Percentiles rank a stretch among this genome's conserved stretches.
phyloP scores from a whole-genome alignment of 2,888 invertebrate species.

The Hirtodrosophila trivittata region DNA sequence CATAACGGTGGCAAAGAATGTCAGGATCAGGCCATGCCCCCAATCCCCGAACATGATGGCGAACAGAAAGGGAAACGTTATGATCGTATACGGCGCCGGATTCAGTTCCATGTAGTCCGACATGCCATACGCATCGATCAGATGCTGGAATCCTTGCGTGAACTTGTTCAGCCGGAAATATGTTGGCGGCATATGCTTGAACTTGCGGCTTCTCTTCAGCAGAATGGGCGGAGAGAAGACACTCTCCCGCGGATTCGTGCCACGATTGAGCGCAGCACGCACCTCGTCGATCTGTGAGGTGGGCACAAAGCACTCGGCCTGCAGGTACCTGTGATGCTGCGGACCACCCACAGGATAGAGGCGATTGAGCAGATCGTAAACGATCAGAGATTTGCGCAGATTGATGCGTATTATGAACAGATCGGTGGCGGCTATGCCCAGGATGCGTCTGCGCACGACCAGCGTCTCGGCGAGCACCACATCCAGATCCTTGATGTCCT shows the following conservation, averaged over 20 bases:
- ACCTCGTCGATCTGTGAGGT: constrained; percentile 88
- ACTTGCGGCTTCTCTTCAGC: constrained; percentile 17
- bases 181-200: constrained; percentile 86
- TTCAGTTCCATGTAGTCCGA: constrained; percentile 96
- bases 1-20: constrained; percentile 91
- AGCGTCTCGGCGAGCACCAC: constrained; percentile 89
- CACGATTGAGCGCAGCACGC: constrained; percentile 89
- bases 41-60: constrained; percentile 98
- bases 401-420: constrained; percentile 89
- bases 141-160: constrained; percentile 90
- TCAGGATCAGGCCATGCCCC: constrained; percentile 94
- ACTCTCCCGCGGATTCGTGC: constrained; percentile 5
- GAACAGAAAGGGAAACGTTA: constrained; percentile 97
- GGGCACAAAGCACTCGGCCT: constrained; percentile 95
- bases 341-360: constrained; percentile 92
- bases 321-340: constrained; percentile 89
- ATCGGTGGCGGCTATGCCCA: constrained; percentile 79
- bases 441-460: constrained; percentile 89
- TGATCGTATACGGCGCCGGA: constrained; percentile 94
- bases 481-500: constrained; percentile 90
- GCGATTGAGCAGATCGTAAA: constrained; percentile 95
- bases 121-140: constrained; percentile 97
- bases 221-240: constrained; percentile 90
- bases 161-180: constrained; percentile 95
- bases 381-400: constrained; percentile 92